A percentile compares a stretch with the other conserved stretches of the same genome.
These are phyloP conservation scores for Entomobrya proxima DNA, from an alignment of 2,888 invertebrate genomes.

Conservation along the genomic window DNA sequence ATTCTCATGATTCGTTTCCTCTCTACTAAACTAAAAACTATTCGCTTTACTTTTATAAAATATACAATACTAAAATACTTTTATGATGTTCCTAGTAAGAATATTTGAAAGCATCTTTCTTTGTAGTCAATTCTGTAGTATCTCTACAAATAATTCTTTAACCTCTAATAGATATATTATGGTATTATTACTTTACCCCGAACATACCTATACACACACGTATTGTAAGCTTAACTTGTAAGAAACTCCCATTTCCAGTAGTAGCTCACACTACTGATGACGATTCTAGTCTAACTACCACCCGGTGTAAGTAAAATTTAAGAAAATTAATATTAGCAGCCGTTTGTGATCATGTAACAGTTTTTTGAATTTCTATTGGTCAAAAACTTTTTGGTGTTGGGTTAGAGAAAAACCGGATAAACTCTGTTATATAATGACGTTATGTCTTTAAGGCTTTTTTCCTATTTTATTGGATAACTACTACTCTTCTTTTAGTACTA, in stretches of 20 bases:
- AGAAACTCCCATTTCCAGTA: not conserved
- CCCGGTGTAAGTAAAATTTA: not conserved
- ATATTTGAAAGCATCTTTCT: not conserved
- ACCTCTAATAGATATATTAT: not conserved
- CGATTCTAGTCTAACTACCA: conserved; percentile 19
- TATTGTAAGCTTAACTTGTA: not conserved
- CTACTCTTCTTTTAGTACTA: not conserved
- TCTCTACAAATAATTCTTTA: not conserved
- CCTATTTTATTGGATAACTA: conserved; percentile 11
- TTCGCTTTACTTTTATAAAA: not conserved
- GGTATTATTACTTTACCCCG: not conserved
- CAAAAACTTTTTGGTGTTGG: not conserved
- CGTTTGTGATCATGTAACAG: not conserved
- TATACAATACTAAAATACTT: no score
- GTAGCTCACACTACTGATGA: conserved; percentile 1
- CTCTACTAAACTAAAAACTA: not conserved
- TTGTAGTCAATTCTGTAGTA: not conserved
- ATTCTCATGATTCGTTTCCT: no score
- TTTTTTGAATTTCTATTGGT: not conserved
- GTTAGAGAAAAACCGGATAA: not conserved
- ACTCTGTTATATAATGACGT: not conserved
- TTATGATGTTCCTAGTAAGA: not conserved
- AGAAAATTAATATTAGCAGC: not conserved
- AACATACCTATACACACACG: not conserved
- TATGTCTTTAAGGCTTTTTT: not conserved